phyloP scores from a whole-genome alignment of 37 sponge, comb jelly and placozoan species.

The Mnemiopsis leidyi region DNA sequence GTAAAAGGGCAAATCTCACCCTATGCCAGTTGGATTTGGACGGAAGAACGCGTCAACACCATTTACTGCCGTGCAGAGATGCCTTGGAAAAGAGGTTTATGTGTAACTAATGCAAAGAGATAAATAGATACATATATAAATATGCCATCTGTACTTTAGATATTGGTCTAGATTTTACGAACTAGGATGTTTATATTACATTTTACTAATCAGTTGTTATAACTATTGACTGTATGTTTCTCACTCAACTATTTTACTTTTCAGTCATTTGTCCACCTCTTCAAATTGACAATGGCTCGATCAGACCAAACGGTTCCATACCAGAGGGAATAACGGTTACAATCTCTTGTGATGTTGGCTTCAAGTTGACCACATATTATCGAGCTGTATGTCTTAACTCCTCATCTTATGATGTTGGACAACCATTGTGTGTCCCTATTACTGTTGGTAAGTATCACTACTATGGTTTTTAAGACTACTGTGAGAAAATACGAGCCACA shows the following conservation, averaged over 20 bases:
- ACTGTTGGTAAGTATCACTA: neutral
- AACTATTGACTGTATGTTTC: too few species aligned
- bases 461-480: too few species aligned
- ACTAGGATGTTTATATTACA: too few species aligned
- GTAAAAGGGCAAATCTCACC: neutral
- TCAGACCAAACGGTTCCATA: neutral
- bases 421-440: neutral
- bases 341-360: neutral
- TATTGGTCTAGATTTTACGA: too few species aligned
- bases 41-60: neutral
- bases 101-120: too few species aligned
- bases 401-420: neutral
- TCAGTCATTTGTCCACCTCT: neutral
- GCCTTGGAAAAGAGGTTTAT: neutral
- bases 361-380: neutral
- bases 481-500: too few species aligned
- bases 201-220: too few species aligned
- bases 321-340: constrained; percentile 7
- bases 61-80: neutral
- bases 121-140: too few species aligned
- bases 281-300: neutral
- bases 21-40: neutral
- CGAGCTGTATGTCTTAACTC: neutral
- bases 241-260: too few species aligned
- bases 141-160: too few species aligned